phyloP scores from a whole-genome alignment of 2,888 invertebrate genomes.

The Agonopterix subpropinquella region DNA sequence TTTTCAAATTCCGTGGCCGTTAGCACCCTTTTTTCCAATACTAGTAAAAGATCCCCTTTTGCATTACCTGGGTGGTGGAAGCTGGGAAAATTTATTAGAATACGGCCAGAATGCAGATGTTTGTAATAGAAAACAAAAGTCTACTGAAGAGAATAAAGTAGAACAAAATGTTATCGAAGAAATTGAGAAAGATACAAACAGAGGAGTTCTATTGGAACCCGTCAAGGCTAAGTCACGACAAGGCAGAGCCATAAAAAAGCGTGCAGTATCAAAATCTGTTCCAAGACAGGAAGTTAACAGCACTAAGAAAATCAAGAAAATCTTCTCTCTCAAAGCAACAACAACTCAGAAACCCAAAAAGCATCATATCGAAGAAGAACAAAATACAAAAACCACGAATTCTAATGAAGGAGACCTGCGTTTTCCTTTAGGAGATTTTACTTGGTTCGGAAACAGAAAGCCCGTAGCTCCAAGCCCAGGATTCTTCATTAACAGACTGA shows the following conservation, averaged over 20 bases:
- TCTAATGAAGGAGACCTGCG: conserved; percentile 39
- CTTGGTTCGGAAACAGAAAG: conserved; percentile 43
- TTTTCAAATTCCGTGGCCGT: conserved; percentile 63
- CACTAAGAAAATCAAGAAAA: conserved; percentile 34
- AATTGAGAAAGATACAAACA: conserved; percentile 10
- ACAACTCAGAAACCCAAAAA: conserved; percentile 34
- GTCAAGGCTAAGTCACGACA: conserved; percentile 27
- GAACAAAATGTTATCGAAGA: conserved; percentile 7
- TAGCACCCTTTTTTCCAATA: conserved; percentile 72
- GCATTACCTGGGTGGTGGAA: conserved; percentile 64
- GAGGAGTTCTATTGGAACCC: conserved; percentile 11
- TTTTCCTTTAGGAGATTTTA: conserved; percentile 38
- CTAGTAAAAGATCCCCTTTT: conserved; percentile 75
- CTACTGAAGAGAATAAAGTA: conserved; percentile 12
- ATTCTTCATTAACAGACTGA: conserved; percentile 81
- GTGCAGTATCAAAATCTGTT: conserved; percentile 34
- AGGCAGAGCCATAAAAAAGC: conserved; percentile 48
- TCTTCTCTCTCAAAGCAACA: conserved; percentile 31
- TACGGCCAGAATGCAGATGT: conserved; percentile 75
- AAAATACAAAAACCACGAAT: conserved; percentile 33
- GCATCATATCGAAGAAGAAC: conserved; percentile 18
- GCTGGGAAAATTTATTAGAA: conserved; percentile 73
- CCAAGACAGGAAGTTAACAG: conserved; percentile 30
- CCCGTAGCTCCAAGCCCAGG: conserved; percentile 71
- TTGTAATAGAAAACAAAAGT: conserved; percentile 56